A percentile compares a stretch with the other conserved stretches of the same genome.
These are phyloP conservation scores for Sapayoa aenigma DNA, from an alignment of 2,113 vertebrate species.

Conservation along the genomic window DNA sequence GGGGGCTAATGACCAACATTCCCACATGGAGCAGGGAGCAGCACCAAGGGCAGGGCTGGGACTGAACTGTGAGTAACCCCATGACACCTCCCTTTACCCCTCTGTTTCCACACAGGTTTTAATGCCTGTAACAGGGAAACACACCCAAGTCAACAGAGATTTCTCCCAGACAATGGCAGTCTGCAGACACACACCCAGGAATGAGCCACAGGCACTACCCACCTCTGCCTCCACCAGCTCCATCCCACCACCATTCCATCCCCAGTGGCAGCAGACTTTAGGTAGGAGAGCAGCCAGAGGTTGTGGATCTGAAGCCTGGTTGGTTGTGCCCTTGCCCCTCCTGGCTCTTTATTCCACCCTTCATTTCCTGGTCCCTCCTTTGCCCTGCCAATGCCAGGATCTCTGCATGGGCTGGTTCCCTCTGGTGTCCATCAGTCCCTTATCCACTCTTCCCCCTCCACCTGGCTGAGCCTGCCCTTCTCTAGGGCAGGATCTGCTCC, in stretches of 20 bases:
- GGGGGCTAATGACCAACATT: not conserved
- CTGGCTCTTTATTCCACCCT: not conserved
- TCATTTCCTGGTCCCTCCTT: not conserved
- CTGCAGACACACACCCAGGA: not conserved
- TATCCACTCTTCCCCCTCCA: not conserved
- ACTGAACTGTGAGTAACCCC: not conserved
- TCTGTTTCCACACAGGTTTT: not conserved
- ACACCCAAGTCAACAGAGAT: constrained; percentile 20
- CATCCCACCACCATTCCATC: not conserved
- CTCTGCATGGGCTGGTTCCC: not conserved
- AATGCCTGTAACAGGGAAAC: not conserved
- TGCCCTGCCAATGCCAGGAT: rapidly evolving
- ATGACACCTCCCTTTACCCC: not conserved
- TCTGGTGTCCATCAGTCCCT: not conserved
- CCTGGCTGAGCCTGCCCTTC: not conserved
- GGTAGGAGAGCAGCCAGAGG: not conserved
- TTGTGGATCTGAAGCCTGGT: not conserved
- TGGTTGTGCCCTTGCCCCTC: not conserved
- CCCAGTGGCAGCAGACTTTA: not conserved
- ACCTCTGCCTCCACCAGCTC: not conserved
- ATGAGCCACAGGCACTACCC: not conserved
- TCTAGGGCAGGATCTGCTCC: not conserved
- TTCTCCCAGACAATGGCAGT: not conserved
- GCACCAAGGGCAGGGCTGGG: not conserved
- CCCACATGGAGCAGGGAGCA: rapidly evolving